Conservation (phyloP, 1,140 invertebrate species). For the Drosophila littoralis region DNA sequence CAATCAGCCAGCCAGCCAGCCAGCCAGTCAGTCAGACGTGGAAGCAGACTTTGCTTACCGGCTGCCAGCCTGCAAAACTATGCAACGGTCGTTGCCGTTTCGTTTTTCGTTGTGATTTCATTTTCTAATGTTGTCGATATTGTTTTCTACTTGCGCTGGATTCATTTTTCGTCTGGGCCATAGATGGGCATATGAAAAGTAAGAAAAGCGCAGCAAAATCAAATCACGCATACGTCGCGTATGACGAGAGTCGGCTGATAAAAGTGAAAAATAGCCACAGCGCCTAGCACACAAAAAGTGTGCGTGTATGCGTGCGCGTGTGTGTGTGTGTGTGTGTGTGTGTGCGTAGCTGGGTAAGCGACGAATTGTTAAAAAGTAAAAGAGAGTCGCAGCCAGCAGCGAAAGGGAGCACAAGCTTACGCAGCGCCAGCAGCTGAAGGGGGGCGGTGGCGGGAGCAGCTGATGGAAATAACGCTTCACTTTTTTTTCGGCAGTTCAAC, state of each 20-base stretch:
- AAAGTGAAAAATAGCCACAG: slow-evolving; percentile 74
- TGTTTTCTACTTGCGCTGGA: slow-evolving; percentile 59
- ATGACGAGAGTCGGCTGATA: slow-evolving; percentile 42
- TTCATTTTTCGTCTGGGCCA: slow-evolving; percentile 28
- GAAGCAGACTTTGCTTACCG: slow-evolving; percentile 70
- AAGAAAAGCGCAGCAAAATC: slow-evolving; percentile 57
- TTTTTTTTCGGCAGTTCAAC: slow-evolving; percentile 73
- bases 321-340: background rate
- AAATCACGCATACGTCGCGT: slow-evolving; percentile 76
- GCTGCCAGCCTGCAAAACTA: slow-evolving; percentile 24
- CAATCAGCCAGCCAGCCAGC: slow-evolving; percentile 39
- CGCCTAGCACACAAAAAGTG: background rate
- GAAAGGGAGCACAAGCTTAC: slow-evolving; percentile 50
- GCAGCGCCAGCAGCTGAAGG: slow-evolving; percentile 30
- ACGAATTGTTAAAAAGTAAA: slow-evolving; percentile 54
- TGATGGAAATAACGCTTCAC: slow-evolving; percentile 57
- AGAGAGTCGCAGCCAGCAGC: slow-evolving; percentile 45
- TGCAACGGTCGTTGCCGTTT: slow-evolving; percentile 79
- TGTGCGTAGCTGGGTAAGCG: background rate
- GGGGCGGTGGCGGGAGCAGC: slow-evolving; percentile 12
- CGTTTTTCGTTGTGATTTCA: slow-evolving; percentile 70
- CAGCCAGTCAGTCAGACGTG: slow-evolving; percentile 50
- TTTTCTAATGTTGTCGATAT: slow-evolving; percentile 70
- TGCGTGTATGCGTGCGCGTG: background rate
- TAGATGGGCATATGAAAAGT: slow-evolving; percentile 48